Evolutionary conservation across 2,113 vertebrate genomes (phyloP).

Genomic region (Sialia sialis): DNA sequence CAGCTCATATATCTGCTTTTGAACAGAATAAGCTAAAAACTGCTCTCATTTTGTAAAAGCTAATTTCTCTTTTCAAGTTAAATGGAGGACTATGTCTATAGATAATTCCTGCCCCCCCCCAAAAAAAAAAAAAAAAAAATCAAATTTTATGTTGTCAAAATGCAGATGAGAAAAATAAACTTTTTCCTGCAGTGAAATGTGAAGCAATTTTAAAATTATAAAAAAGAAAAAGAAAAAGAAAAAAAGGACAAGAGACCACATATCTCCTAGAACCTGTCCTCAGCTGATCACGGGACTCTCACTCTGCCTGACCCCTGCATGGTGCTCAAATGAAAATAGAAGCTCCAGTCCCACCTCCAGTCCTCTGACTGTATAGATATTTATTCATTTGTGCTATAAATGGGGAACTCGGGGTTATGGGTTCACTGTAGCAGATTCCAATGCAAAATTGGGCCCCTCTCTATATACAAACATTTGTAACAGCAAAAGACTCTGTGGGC

Average conservation of each 20-base stretch:
- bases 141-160: neutral
- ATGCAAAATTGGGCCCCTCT: slow-evolving; percentile 37
- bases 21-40: slow-evolving; percentile 44
- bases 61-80: slow-evolving; percentile 58
- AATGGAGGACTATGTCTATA: slow-evolving; percentile 13
- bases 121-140: neutral
- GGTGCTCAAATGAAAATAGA: slow-evolving; percentile 45
- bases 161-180: neutral
- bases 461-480: slow-evolving; percentile 64
- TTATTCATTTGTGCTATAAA: slow-evolving; percentile 52
- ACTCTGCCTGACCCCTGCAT: slow-evolving; percentile 8
- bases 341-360: slow-evolving; percentile 44
- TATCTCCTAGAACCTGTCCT: slow-evolving; percentile 17
- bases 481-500: slow-evolving; percentile 39
- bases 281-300: slow-evolving; percentile 39
- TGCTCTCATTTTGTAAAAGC: slow-evolving; percentile 30
- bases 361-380: slow-evolving; percentile 39
- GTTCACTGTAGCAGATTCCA: slow-evolving; percentile 57
- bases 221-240: neutral
- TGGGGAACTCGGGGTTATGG: slow-evolving; percentile 28
- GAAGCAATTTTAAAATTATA: neutral
- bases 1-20: slow-evolving; percentile 34
- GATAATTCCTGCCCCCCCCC: neutral
- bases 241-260: neutral
- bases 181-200: neutral